Evolutionary conservation across 2,888 invertebrate genomes (phyloP).

Genomic region (Melieria picta): DNA sequence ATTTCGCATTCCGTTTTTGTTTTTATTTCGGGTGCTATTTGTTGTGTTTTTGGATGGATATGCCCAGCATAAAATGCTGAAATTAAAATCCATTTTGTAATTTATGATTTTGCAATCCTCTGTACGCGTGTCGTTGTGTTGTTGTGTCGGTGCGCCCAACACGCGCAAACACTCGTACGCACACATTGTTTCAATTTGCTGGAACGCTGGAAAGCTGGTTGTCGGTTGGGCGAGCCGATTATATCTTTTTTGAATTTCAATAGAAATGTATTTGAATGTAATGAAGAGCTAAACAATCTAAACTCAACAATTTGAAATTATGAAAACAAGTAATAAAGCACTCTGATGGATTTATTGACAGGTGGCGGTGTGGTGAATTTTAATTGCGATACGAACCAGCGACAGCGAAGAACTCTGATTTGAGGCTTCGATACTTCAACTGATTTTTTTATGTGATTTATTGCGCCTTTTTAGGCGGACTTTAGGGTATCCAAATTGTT

Average conservation of each 20-base stretch:
- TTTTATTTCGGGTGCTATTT: neutral
- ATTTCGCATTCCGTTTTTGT: constrained; percentile 1
- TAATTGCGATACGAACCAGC: no score
- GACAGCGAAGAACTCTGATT: no score
- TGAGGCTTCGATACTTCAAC: no score
- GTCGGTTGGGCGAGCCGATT: neutral
- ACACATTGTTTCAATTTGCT: neutral
- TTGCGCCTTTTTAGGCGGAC: no score
- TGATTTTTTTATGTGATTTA: no score
- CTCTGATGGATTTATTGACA: no score
- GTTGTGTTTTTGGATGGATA: neutral
- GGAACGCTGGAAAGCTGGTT: neutral
- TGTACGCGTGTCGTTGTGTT: neutral
- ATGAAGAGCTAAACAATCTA: no score
- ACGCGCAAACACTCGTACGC: neutral
- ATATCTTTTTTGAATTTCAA: neutral
- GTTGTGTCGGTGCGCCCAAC: no score
- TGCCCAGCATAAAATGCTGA: neutral
- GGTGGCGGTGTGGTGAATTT: no score
- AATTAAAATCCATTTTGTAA: constrained; percentile 1
- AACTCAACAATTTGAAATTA: no score
- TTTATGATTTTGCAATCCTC: neutral
- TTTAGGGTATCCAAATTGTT: no score
- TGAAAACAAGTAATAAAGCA: no score
- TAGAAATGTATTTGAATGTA: neutral